Evolutionary conservation across 2,113 vertebrate genomes (phyloP).

Genomic region (Lota lota): DNA sequence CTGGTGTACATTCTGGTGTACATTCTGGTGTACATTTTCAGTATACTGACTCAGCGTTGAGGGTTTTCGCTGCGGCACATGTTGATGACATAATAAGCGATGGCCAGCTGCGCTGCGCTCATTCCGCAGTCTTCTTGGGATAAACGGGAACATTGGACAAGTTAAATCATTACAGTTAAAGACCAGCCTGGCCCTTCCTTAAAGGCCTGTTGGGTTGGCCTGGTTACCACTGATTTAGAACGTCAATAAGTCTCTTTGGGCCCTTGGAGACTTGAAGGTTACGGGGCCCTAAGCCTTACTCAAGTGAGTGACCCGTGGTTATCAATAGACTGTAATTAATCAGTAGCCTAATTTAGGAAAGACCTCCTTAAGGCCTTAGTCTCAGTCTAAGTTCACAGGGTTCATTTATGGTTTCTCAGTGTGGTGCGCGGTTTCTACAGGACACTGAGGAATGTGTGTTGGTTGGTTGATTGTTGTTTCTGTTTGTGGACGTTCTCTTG

Average conservation of each 20-base stretch:
- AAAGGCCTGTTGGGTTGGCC: not conserved
- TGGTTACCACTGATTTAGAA: not conserved
- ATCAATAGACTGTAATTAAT: too few species aligned
- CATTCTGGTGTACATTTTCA: constrained; percentile 27
- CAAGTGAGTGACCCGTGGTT: too few species aligned
- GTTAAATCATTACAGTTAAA: not conserved
- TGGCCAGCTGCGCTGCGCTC: constrained; percentile 3
- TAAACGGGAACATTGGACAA: constrained; percentile 15
- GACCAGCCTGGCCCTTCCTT: not conserved
- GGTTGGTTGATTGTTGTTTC: constrained; percentile 55
- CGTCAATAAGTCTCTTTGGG: constrained; percentile 32
- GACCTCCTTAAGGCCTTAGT: too few species aligned
- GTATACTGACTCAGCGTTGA: constrained; percentile 16
- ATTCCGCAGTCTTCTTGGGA: constrained; percentile 26
- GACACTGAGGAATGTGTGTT: constrained; percentile 44
- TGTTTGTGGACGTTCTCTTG: constrained; percentile 35
- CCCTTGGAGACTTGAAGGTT: constrained; percentile 15
- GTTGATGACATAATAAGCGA: constrained; percentile 37
- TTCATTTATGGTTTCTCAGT: too few species aligned
- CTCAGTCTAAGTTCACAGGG: too few species aligned
- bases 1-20: constrained; percentile 21
- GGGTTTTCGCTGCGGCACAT: constrained; percentile 33
- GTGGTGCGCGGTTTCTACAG: constrained; percentile 19
- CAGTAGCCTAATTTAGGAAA: too few species aligned
- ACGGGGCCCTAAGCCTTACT: too few species aligned